These are phyloP conservation scores for Anarsia innoxiella DNA, from an alignment of 2,888 invertebrate species.

Conservation along the genomic window DNA sequence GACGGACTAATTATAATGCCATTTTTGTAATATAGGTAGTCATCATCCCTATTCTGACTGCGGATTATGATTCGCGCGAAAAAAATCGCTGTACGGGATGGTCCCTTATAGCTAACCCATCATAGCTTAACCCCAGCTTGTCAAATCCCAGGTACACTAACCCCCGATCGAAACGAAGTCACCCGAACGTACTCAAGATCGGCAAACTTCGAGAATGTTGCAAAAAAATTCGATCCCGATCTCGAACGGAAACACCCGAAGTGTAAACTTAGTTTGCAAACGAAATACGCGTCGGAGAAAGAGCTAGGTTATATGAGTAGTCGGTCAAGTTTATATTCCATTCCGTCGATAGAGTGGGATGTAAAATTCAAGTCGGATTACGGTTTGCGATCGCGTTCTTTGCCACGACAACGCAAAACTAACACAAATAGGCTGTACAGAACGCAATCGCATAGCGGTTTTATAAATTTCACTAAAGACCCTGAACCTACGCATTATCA, in stretches of 20 bases:
- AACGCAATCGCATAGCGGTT: constrained; percentile 58
- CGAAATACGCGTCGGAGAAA: constrained; percentile 11
- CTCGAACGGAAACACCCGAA: constrained; percentile 35
- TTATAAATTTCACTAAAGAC: constrained; percentile 52
- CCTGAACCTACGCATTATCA: constrained; percentile 61
- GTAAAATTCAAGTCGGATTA: constrained; percentile 41
- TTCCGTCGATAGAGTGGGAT: constrained; percentile 61
- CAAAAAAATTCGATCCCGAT: constrained; percentile 40
- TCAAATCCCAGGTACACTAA: constrained; percentile 46
- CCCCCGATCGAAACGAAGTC: constrained; percentile 48
- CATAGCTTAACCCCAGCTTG: too few species aligned
- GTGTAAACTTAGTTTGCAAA: constrained; percentile 42
- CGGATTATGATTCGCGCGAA: too few species aligned
- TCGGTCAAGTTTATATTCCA: constrained; percentile 51
- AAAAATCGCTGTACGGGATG: too few species aligned
- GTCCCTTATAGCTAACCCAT: constrained; percentile 6
- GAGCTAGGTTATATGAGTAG: constrained; percentile 33
- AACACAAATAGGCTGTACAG: constrained; percentile 35
- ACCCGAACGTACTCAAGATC: constrained; percentile 47
- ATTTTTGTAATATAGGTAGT: too few species aligned
- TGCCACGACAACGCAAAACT: constrained; percentile 31
- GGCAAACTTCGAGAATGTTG: constrained; percentile 41
- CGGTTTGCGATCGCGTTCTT: constrained; percentile 38
- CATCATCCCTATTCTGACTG: too few species aligned
- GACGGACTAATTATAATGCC: too few species aligned